Conservation (phyloP, 2,797 vertebrate genomes). For the Masticophis lateralis region DNA sequence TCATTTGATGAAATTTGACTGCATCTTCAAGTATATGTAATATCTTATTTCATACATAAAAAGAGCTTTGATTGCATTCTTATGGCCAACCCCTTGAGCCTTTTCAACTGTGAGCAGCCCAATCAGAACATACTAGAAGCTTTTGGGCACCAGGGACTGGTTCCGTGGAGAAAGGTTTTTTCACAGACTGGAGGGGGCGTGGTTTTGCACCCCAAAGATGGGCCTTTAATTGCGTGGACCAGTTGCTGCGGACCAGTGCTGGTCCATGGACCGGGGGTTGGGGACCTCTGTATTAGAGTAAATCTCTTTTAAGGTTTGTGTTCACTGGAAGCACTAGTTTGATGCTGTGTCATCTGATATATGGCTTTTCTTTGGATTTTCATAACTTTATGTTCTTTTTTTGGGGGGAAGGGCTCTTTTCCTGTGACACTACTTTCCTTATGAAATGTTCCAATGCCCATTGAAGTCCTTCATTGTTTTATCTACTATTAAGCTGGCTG, state of each 20-base stretch:
- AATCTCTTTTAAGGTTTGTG: background rate
- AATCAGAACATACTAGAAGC: background rate
- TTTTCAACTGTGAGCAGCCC: background rate
- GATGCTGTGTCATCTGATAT: background rate
- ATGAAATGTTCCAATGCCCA: constrained; percentile 52
- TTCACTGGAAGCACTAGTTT: background rate
- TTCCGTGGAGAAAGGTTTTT: background rate
- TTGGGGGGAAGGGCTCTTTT: constrained; percentile 22
- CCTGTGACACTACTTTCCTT: constrained; percentile 45
- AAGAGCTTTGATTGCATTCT: background rate
- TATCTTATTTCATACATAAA: background rate
- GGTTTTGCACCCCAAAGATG: background rate
- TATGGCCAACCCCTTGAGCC: background rate
- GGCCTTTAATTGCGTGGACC: background rate
- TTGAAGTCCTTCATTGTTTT: constrained; percentile 58
- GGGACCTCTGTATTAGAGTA: background rate
- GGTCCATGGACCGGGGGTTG: no score
- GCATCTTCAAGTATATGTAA: background rate
- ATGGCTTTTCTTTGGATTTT: background rate
- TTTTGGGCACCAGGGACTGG: background rate
- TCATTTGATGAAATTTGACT: background rate
- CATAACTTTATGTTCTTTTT: constrained; percentile 20
- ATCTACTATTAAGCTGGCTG: constrained; percentile 54
- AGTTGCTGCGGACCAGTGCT: background rate
- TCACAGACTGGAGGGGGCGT: rapidly evolving